Base-by-base conservation (phyloP, 64 coral and sea anemone species). In the Platygyra sinensis region DNA sequence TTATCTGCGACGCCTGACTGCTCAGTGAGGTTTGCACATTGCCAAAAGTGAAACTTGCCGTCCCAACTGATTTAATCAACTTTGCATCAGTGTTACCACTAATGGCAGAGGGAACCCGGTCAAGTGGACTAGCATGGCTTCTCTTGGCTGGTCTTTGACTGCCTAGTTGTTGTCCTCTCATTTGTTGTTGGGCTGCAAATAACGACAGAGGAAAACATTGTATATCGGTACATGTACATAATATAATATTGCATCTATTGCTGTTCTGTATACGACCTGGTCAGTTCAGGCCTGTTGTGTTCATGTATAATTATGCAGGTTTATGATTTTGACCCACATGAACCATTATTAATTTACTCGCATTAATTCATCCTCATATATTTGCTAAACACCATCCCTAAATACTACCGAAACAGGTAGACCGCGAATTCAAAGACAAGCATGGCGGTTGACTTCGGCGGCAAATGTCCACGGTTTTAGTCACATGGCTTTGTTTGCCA, bases 81-180 rank as follows among this genome's bases (percentile, higher is more conserved):
- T 49, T 85, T 39, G 62, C 3, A 51, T 71, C 62, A 10, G 4
- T 29, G 24, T 13, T n/a, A 24, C 5, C 8, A 28, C 22, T 71
- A 12, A 13, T 46, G 2, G 20, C 62, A 0, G 54, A 14, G 50
- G 62, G 36, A 51, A 51, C 63, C 18, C 46, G 81, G 22, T 85
- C 62, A 50, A 85, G 81, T 69, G 81, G 81, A 67, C 81, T 85
- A 39, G 64, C 32, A 67, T 85, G 63, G 33, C 32, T 85, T 85
- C 62, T 69, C 62, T 85, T 85, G 25, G 33, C 62, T 27, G 81
- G 81, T n/a, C 38, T 85, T 63, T 85, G 81, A 0, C 39, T 22
- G 50, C 24, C 13, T 14, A 63, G 62, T 24, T 71, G 81, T 20
- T 51, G 61, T 71, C 64, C 69, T 4, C 4, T 24, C 15, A 39